These are phyloP conservation scores for Redunca redunca DNA, from an alignment of 2,113 vertebrate species.

Conservation along the genomic window DNA sequence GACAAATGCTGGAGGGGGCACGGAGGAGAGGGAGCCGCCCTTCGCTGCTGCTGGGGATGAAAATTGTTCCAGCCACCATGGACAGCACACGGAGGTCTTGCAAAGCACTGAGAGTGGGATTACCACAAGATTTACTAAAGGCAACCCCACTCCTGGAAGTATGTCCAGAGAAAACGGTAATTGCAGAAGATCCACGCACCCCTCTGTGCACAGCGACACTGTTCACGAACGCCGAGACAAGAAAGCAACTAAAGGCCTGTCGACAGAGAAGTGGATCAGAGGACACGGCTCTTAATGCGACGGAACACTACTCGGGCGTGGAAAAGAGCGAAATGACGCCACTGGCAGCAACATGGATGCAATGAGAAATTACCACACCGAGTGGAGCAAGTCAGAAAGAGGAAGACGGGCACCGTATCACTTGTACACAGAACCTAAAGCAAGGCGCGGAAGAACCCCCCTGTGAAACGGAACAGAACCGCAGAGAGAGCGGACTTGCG, in stretches of 20 bases:
- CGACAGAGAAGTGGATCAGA: background rate
- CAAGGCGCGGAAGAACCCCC: background rate
- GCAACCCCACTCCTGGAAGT: background rate
- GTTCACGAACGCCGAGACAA: background rate
- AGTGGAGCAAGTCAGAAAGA: background rate
- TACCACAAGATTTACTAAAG: background rate
- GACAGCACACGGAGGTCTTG: background rate
- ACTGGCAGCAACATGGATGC: background rate
- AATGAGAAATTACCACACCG: background rate
- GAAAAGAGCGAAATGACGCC: fast-evolving
- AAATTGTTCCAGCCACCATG: background rate
- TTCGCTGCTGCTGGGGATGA: background rate
- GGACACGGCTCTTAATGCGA: fast-evolving
- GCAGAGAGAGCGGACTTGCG: fast-evolving
- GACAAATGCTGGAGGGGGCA: background rate
- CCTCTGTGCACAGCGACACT: background rate
- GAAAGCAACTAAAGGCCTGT: background rate
- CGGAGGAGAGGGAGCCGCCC: background rate
- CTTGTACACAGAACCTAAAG: fast-evolving
- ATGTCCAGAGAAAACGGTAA: background rate
- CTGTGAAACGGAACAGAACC: background rate
- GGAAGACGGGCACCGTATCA: fast-evolving
- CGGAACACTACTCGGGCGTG: fast-evolving
- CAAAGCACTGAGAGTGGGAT: background rate
- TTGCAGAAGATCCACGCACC: background rate